Base-by-base conservation (phyloP, 1,140 invertebrate genomes). In the Drosophila pseudoobscura region DNA sequence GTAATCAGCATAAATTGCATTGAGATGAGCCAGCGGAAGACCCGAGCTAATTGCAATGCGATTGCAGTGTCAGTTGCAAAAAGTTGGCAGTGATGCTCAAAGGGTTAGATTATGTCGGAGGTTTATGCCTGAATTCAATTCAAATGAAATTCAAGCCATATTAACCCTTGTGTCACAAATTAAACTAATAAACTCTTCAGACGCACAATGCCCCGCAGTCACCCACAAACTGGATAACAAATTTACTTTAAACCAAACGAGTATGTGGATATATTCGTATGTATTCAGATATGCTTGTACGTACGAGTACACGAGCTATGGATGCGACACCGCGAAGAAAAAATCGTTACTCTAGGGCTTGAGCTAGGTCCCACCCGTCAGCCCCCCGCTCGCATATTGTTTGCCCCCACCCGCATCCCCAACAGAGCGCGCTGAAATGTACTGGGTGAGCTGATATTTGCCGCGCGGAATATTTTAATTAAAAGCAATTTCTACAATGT, bases 401-500 rank as follows among this genome's bases (percentile, higher is more conserved):
- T 69, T 57, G 57, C 50, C 47, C 47, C 13, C 45, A 26, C 51
- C 43, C 43, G 31, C 47, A 47, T 55, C 13, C 13, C 60, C 41
- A n/a, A 24, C 41, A n/a, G 62, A 45, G 52, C 22, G 17, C 24
- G 24, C 43, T 68, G 50, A 68, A 68, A 43, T 54, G 24, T 24
- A 24, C 24, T 24, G 24, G 24, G 24, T 24, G 51, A 43, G 54
- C 59, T 70, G 43, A 75, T 79, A 57, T 77, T 69, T 78, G 46
- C 54, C 57, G 39, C 59, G 43, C 54, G 47, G 65, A 55, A 72
- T 60, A 66, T 78, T 80, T 85, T 85, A 85, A 85, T 85, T 80
- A 85, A 85, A 83, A 85, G 64, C 68, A 66, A 80, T 85, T 85
- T 85, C 54, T 77, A 80, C 59, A 80, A 70, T 80, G 80, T 78